A percentile compares a stretch with the other conserved stretches of the same genome.
These are phyloP conservation scores for Coelopa pilipes DNA, from an alignment of 2,888 invertebrate genomes.

Conservation along the genomic window DNA sequence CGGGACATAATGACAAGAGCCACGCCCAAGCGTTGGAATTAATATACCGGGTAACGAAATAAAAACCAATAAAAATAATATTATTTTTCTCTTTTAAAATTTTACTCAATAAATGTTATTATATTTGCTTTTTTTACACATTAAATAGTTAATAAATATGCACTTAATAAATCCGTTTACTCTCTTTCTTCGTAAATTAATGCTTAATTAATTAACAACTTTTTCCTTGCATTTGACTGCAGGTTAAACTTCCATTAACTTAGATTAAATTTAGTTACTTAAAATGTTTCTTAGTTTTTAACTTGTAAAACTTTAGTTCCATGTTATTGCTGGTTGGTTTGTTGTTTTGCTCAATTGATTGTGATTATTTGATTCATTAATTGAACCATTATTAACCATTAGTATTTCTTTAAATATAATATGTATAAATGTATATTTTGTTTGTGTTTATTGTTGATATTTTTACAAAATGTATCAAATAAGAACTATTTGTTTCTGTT, in stretches of 20 bases:
- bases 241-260: neutral
- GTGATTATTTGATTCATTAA: constrained; percentile 5
- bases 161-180: constrained; percentile 14
- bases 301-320: constrained; percentile 18
- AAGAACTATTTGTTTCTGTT: neutral
- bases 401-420: constrained; percentile 5
- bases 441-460: neutral
- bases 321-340: constrained; percentile 4
- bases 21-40: no score
- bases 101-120: constrained; percentile 24
- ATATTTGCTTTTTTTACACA: constrained; percentile 14
- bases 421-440: neutral
- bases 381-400: constrained; percentile 1
- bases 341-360: constrained; percentile 15
- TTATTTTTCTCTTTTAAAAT: constrained; percentile 22
- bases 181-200: constrained; percentile 14
- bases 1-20: no score
- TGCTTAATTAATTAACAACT: neutral
- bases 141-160: constrained; percentile 30
- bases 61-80: constrained; percentile 2
- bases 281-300: neutral
- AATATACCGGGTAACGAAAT: no score
- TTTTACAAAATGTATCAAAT: neutral
- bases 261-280: constrained; percentile 15
- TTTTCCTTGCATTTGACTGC: constrained; percentile 12